These are phyloP conservation scores for Calonectris borealis DNA, from an alignment of 2,113 vertebrate species.

Conservation along the genomic window DNA sequence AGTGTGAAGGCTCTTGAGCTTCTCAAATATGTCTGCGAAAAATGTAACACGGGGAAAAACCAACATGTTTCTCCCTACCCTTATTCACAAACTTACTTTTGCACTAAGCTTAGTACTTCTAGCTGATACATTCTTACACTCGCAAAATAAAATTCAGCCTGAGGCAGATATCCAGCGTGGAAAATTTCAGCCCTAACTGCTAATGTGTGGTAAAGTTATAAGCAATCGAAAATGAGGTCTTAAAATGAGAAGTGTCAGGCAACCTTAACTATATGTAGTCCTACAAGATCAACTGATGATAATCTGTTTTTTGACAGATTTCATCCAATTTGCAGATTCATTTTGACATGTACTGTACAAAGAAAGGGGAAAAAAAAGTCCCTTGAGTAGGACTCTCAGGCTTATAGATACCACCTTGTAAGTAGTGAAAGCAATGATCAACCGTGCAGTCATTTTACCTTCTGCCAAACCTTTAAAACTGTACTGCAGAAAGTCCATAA, in stretches of 20 bases:
- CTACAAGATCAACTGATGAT: not conserved
- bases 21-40: slow-evolving; percentile 59
- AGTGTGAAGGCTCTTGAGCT: slow-evolving; percentile 67
- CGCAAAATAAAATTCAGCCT: slow-evolving; percentile 58
- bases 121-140: slow-evolving; percentile 49
- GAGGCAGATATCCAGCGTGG: slow-evolving; percentile 57
- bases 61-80: slow-evolving; percentile 58
- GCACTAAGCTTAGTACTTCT: slow-evolving; percentile 4
- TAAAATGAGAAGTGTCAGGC: slow-evolving; percentile 49
- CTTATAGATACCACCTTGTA: not conserved
- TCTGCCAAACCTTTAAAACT: not conserved
- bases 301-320: slow-evolving; percentile 36
- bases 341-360: not conserved
- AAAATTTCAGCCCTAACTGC: slow-evolving; percentile 58
- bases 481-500: not conserved
- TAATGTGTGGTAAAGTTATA: slow-evolving; percentile 56
- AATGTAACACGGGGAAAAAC: slow-evolving; percentile 49
- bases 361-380: not conserved
- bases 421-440: not conserved
- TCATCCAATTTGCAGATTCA: slow-evolving; percentile 25
- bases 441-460: not conserved
- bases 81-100: slow-evolving; percentile 59
- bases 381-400: not conserved
- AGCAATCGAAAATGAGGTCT: slow-evolving; percentile 47
- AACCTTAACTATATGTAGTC: slow-evolving; percentile 31